Evolutionary conservation across 2,113 vertebrate species (phyloP), one percentile per base, ranked within the genome.

Genomic region (Syrmaticus mikado): DNA sequence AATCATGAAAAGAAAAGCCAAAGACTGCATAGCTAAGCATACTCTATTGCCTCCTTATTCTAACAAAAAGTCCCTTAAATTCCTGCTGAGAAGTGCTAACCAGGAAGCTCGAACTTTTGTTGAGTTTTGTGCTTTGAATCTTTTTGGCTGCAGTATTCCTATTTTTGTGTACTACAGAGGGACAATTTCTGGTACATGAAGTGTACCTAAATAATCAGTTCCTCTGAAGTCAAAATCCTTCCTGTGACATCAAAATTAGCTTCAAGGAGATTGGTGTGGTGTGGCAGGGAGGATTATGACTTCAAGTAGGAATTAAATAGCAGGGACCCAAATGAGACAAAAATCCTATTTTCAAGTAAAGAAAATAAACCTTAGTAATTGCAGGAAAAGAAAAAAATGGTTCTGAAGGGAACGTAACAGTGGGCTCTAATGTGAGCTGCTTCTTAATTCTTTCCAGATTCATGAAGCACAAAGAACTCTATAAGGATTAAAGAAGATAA

Each of bases 301-400:
- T 96, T 91, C 79, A 94, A 96, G 82, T 83, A 86, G 78, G 89
- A 97, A 96, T 94, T 90, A 95, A 96, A 40, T 94, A 93, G 32
- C 18, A 78, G 77, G 41, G 58, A 55, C 93, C 92, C 77, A 57
- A 10, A 90, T 94, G 87, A 95, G 82, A 82, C 46, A 90, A 77
- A 96, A 94, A 85, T 86, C 62, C 79, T 80, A 38, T 96, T 96
- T 97, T 93, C 84, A 92, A 87, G 72, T 20, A 13, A 92, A 82
- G 75, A 48, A 82, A 96, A 79, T 92, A 94, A 93, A 96, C 83
- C 73, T 74, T 57, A 93, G 88, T 93, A 89, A 97, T 84, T 97
- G 62, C 72, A 92, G 73, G 40, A 83, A 45, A 48, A 79, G 50
- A 92, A 84, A 87, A 87, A 77, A 85, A 88, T 53, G n/a, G 21